Base-by-base conservation (phyloP, 2,888 invertebrate genomes). In the Axea sp. region DNA sequence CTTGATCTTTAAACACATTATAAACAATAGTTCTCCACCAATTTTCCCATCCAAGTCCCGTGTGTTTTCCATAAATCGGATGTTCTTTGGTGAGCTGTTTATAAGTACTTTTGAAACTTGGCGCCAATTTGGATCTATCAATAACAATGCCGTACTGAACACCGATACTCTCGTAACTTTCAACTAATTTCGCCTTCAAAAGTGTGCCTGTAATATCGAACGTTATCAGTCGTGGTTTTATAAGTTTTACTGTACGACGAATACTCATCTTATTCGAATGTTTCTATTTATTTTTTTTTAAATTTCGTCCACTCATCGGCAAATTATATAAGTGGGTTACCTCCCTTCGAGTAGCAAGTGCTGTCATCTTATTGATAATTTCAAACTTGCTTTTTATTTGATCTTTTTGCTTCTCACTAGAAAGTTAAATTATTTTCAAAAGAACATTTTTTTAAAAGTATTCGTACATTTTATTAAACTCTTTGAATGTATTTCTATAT, bases 121-220 rank as follows among this genome's bases (percentile, higher is more conserved):
- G 86, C 78, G 90, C 90, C 77, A 92, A 83, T 78, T 90, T 89
- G 7, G 91, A 86, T 24, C 90, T 89, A 69, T 92, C 90, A 12
- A 83, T 57, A 33, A 88, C 82, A 22, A 93, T 89, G 0, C 96
- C 96, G 84, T 94, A 91, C 57, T 91, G 89, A 2, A 89, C 89
- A 2, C 93, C 96, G 59, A 94, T 90, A 73, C 91, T 89, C 4
- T 91, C 90, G 86, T 97, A 97, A 83, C 93, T 92, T 76, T 83
- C 80, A 3, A 80, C 82, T 8, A 86, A 55, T 28, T 81, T 82
- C 1, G 86, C 82, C 81, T 78, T 83, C 6, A 97, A 87, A 33
- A 97, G 87, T 0, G 97, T 97, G 78, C 95, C 95, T 7, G 95
- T 96, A 53, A 94, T 93, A 88, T 97, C 97, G 86, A 97, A 96